phyloP scores from a whole-genome alignment of 2,888 invertebrate species.

The Sarcophaga carnaria region DNA sequence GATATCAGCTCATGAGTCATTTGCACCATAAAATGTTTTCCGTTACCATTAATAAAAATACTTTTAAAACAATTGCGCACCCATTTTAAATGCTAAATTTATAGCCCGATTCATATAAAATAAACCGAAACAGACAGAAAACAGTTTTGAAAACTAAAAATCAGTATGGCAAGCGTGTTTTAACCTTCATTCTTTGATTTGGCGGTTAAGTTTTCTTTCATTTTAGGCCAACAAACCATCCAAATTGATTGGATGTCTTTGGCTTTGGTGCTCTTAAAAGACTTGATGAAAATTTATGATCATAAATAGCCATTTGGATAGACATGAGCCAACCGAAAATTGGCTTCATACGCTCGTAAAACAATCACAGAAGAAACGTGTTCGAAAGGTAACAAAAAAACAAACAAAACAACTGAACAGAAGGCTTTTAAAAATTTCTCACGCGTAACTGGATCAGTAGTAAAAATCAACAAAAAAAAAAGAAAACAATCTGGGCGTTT shows the following conservation, averaged over 20 bases:
- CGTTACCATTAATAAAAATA: neutral
- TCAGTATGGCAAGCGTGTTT: conserved; percentile 45
- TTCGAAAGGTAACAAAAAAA: conserved; percentile 58
- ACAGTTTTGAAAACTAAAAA: neutral
- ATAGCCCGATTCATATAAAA: neutral
- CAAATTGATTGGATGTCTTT: neutral
- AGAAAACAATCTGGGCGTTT: conserved; percentile 42
- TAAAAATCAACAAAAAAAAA: conserved; percentile 2
- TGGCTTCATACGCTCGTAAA: neutral
- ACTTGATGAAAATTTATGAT: conserved; percentile 59
- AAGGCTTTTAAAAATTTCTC: conserved; percentile 75
- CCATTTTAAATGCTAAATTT: too few species aligned
- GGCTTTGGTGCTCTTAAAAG: conserved; percentile 13
- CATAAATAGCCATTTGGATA: conserved; percentile 39
- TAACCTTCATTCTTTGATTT: conserved; percentile 40
- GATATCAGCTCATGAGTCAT: too few species aligned
- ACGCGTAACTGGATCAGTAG: conserved; percentile 79
- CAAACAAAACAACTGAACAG: neutral
- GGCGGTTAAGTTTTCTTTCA: conserved; percentile 47
- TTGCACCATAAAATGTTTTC: too few species aligned
- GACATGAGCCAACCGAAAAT: conserved; percentile 15
- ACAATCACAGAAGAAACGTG: conserved; percentile 50
- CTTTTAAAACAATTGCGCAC: conserved; percentile 16
- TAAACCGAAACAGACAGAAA: conserved; percentile 1
- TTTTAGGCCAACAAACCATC: neutral